Conservation (phyloP, 2,888 invertebrate species). For the Sphinx pinastri region DNA sequence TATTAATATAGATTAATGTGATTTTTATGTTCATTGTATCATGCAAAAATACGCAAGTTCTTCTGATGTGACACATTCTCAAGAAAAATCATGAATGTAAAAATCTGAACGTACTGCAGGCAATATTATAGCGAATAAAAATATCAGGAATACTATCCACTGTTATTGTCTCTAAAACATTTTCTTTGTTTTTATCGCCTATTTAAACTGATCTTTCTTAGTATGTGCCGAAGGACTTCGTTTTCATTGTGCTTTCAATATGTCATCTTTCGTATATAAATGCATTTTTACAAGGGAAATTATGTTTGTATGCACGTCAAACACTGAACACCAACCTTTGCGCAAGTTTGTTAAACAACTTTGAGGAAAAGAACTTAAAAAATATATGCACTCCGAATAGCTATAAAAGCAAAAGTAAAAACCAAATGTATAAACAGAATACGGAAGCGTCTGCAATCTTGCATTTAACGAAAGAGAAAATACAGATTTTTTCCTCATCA, state of each 20-base stretch:
- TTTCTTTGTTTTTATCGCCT: no score
- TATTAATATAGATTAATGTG: no score
- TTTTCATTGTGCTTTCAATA: neutral
- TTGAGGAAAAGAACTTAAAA: conserved; percentile 11
- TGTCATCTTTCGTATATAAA: neutral
- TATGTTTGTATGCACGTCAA: neutral
- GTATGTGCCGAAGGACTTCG: neutral
- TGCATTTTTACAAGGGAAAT: neutral
- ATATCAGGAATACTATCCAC: no score
- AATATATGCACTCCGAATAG: neutral
- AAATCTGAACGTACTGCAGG: no score
- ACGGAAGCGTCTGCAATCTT: conserved; percentile 15
- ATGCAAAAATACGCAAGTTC: no score
- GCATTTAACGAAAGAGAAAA: conserved; percentile 32
- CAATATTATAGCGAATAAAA: no score
- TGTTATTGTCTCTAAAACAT: no score
- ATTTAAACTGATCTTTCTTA: no score
- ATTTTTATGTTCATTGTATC: no score
- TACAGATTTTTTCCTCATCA: conserved; percentile 33
- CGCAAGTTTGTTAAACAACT: neutral
- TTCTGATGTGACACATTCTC: no score
- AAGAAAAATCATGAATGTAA: no score
- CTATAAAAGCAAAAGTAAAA: conserved; percentile 6
- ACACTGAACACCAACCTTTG: neutral
- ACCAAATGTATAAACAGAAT: conserved; percentile 35